phyloP scores from a whole-genome alignment of 2,113 vertebrate genomes.

The Rhea americana region DNA sequence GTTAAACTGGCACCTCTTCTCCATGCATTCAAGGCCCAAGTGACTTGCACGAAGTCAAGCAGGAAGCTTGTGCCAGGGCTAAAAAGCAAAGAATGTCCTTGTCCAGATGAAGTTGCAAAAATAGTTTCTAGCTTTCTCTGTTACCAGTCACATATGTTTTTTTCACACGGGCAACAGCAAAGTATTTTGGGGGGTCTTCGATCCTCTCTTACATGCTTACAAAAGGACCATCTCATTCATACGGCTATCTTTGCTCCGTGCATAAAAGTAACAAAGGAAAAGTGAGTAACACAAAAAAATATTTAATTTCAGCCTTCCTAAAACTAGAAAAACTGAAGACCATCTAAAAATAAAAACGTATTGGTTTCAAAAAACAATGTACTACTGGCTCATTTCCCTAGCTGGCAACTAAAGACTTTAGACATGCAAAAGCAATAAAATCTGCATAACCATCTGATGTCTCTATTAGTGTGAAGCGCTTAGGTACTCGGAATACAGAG shows the following conservation, averaged over 20 bases:
- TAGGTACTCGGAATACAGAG: not conserved
- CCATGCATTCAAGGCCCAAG: not conserved
- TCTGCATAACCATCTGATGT: not conserved
- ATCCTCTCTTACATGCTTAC: not conserved
- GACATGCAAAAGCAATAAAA: not conserved
- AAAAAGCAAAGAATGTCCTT: not conserved
- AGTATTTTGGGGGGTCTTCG: not conserved
- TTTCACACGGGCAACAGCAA: not conserved
- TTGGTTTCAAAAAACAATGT: not conserved
- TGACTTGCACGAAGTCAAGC: not conserved
- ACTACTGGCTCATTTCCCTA: not conserved
- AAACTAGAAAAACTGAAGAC: not conserved
- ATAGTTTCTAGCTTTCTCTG: not conserved
- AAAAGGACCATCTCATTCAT: not conserved
- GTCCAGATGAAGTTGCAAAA: fast-evolving
- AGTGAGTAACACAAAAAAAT: not conserved
- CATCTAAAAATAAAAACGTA: not conserved
- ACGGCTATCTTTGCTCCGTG: not conserved
- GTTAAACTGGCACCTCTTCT: not conserved
- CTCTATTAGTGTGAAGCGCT: not conserved
- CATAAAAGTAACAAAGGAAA: not conserved
- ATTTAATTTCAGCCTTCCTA: not conserved
- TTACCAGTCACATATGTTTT: fast-evolving
- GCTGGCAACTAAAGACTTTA: not conserved
- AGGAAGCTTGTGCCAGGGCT: not conserved